phyloP scores from a whole-genome alignment of 2,888 invertebrate genomes.

The Chironomus riparius region DNA sequence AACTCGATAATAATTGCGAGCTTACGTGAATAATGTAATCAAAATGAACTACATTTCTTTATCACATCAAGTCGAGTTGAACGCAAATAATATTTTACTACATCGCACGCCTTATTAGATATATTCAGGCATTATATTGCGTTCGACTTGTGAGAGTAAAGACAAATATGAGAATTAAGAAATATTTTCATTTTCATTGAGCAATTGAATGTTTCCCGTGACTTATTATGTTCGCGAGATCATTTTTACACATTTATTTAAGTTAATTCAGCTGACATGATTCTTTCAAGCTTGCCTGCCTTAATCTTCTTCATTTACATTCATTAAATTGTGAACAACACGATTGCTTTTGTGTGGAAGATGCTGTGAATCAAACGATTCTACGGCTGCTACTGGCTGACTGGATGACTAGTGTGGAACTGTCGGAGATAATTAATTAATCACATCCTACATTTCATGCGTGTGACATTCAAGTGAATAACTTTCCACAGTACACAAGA shows the following conservation, averaged over 20 bases:
- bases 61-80: background rate
- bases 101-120: no score
- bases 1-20: background rate
- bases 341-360: no score
- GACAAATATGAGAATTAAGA: background rate
- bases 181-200: background rate
- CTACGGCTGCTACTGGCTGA: background rate
- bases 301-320: no score
- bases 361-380: background rate
- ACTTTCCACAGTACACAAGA: background rate
- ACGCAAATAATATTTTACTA: no score
- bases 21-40: background rate
- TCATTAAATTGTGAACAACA: no score
- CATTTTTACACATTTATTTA: background rate
- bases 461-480: background rate
- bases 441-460: constrained; percentile 1
- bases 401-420: background rate
- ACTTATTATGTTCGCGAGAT: background rate
- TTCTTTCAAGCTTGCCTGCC: no score
- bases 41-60: constrained; percentile 1
- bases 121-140: no score
- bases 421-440: constrained; percentile 9
- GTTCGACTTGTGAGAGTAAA: background rate
- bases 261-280: no score
- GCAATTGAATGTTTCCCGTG: constrained; percentile 21